phyloP scores from a whole-genome alignment of 1,140 invertebrate genomes.

The Steinernema feltiae region DNA sequence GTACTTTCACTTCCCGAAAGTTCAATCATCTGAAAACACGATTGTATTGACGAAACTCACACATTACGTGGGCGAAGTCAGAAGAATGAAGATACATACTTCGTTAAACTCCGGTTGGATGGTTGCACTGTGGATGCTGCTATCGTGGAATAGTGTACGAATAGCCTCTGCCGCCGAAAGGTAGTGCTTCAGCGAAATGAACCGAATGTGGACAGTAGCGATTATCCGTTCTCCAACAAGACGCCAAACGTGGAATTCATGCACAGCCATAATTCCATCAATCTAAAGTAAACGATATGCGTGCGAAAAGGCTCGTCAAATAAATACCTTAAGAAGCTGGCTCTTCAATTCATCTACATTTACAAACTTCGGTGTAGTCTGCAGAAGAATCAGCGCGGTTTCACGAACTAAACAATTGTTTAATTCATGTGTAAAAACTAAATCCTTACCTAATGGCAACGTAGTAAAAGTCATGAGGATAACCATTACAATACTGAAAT shows the following conservation, averaged over 20 bases:
- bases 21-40: not conserved
- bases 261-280: slow-evolving; percentile 62
- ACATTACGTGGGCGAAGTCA: too few species aligned
- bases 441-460: slow-evolving; percentile 62
- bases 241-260: slow-evolving; percentile 66
- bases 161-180: slow-evolving; percentile 61
- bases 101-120: slow-evolving; percentile 58
- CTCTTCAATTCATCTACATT: slow-evolving; percentile 60
- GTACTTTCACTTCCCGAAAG: not conserved
- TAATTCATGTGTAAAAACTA: slow-evolving; percentile 13
- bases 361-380: slow-evolving; percentile 64
- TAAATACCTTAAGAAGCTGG: slow-evolving; percentile 59
- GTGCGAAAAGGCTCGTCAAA: slow-evolving; percentile 28
- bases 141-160: slow-evolving; percentile 63
- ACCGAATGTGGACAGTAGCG: slow-evolving; percentile 64
- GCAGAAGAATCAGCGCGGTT: slow-evolving; percentile 63
- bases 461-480: slow-evolving; percentile 62
- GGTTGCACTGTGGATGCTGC: slow-evolving; percentile 65
- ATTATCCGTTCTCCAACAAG: slow-evolving; percentile 64
- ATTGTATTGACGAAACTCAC: not conserved
- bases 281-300: slow-evolving; percentile 55
- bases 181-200: slow-evolving; percentile 62
- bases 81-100: not conserved
- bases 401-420: slow-evolving; percentile 60
- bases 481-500: slow-evolving; percentile 63